phyloP scores from a whole-genome alignment of 2,797 vertebrate genomes.

The Callimico goeldii region DNA sequence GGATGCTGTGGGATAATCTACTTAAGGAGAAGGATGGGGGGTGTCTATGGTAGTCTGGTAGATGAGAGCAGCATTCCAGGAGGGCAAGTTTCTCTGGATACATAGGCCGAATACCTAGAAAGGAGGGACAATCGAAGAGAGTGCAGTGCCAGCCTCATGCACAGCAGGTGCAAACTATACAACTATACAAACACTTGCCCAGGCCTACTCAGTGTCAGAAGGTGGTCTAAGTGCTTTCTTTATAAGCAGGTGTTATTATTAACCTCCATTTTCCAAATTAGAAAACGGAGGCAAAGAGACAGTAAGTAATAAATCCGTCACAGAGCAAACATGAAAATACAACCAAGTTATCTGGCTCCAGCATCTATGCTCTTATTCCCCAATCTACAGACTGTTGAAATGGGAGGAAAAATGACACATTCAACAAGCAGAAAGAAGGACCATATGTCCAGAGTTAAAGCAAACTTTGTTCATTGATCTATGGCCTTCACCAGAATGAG shows the following conservation, averaged over 20 bases:
- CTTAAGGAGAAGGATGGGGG: background rate
- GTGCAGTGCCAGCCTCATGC: background rate
- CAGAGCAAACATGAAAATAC: background rate
- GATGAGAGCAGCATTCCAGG: background rate
- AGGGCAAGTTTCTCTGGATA: background rate
- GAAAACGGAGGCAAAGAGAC: background rate
- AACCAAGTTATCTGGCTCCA: background rate
- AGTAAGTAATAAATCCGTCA: background rate
- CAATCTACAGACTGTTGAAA: background rate
- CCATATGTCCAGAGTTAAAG: background rate
- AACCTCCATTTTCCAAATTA: background rate
- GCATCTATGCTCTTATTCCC: background rate
- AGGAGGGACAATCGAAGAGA: background rate
- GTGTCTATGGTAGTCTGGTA: background rate
- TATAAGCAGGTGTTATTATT: background rate
- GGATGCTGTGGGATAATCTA: background rate
- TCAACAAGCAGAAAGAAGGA: background rate
- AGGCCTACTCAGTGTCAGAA: background rate
- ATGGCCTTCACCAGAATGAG: background rate
- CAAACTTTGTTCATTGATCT: background rate
- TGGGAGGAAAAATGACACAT: background rate
- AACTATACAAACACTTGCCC: background rate
- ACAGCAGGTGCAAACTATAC: background rate
- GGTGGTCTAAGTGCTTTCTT: background rate
- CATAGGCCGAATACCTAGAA: too few species aligned